phyloP scores from a whole-genome alignment of 2,113 vertebrate genomes.

The Nestor notabilis region DNA sequence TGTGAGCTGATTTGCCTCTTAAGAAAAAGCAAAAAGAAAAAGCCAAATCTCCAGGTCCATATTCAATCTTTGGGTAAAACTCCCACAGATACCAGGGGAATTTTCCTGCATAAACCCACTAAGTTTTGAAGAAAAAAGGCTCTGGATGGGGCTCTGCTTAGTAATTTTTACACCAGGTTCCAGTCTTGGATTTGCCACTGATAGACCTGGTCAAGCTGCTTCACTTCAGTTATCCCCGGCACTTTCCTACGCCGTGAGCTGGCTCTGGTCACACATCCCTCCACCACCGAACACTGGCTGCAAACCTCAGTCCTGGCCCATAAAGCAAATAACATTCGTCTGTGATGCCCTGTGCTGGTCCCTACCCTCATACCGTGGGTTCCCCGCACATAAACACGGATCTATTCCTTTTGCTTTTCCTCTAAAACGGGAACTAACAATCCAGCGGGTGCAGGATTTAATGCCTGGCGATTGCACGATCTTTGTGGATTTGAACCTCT shows the following conservation, averaged over 20 bases:
- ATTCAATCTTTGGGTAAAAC: not conserved
- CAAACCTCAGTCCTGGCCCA: not conserved
- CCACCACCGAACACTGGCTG: accelerated
- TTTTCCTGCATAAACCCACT: not conserved
- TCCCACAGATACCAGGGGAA: not conserved
- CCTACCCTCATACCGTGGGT: accelerated
- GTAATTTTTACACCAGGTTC: not conserved
- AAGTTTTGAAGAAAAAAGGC: not conserved
- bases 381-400: accelerated
- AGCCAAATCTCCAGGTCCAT: not conserved
- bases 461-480: not conserved
- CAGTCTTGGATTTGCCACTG: not conserved
- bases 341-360: not conserved
- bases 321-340: not conserved
- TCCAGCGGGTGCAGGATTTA: accelerated
- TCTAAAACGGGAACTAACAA: not conserved
- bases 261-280: not conserved
- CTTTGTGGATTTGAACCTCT: not conserved
- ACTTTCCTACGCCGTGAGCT: accelerated
- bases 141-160: not conserved
- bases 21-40: not conserved
- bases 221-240: accelerated
- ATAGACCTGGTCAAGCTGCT: not conserved
- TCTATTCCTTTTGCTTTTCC: not conserved
- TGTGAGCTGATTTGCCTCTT: not conserved